Base-by-base conservation (phyloP, 2,888 invertebrate species). In the Rutpela maculata region DNA sequence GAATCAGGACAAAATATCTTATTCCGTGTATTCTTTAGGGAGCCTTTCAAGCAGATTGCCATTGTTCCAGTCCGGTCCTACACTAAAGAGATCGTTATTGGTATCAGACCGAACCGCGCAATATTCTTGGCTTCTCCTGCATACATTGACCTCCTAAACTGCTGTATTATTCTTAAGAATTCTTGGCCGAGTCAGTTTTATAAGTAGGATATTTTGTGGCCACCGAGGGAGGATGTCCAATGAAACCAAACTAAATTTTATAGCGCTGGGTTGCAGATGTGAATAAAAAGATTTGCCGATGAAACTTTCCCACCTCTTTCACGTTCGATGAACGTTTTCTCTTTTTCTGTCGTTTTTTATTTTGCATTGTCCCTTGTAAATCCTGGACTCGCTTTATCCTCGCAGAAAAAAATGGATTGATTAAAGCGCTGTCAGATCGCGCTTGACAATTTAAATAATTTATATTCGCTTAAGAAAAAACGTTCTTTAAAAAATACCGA, bases 221-320 rank as follows among this genome's bases (percentile, higher is more conserved):
- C 72, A 38, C 22, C 56, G 18, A 22, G 31, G 43, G 68, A 67
- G 43, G 17, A 50, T 19, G 55, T n/a, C 55, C 67, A 55, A 67
- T 67, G 67, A 55, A 67, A 68, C 69, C 74, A 50, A 66, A 74
- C 38, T 60, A 31, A 31, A 56, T 68, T 74, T 77, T 77, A 77
- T 77, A 63, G 78, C 78, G 63, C 73, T 79, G 75, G 65, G 74
- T 80, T 75, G 71, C 81, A 79, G 80, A 82, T 79, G 80, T 81
- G 78, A 81, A 79, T 81, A 81, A 81, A 81, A 83, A 83, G 78
- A 80, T 77, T 71, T 67, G 22, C 43, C 59, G 71, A 60, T 71
- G 50, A 62, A 62, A 71, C 55, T 67, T 67, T 67, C 55, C 67
- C 67, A 67, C 67, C 67, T 62, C 38, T 71, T 60, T 71, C 71